Base-by-base conservation (phyloP, 2,888 invertebrate genomes). In the Euzophera pinguis region DNA sequence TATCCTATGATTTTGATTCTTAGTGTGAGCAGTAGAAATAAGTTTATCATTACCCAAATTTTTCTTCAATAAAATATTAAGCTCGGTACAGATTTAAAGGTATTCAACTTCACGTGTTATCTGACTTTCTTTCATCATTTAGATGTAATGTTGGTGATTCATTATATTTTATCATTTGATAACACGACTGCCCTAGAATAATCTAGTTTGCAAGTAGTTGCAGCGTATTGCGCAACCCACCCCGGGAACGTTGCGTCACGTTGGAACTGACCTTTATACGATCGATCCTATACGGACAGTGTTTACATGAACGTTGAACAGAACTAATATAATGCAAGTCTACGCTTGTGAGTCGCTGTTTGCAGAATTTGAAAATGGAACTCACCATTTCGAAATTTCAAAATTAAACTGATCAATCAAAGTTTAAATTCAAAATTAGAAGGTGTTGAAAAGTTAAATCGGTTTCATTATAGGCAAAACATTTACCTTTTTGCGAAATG, bases 241-340 rank as follows among this genome's bases (percentile, higher is more conserved):
- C 79, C 80, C 73, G 73, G 71, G 65, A 67, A 64, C 60, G 71
- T 86, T 87, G 84, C 86, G 86, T 88, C 86, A 88, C 73, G 63
- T 72, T 75, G 78, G 60, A 70, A 78, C 73, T 84, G 88, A 87
- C 89, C 88, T 89, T 84, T 85, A 60, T 61, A 56, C 54, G 73
- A 88, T 89, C 87, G 87, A 87, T 86, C 77, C 70, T 73, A 66
- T 65, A 68, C 62, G 62, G 47, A 58, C 55, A 43, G 51, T 49
- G 37, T 51, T 50, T 32, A 50, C 49, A 37, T 14, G 10, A 38
- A 38, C 27, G 22, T 6, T 37, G 13, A 32, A 32, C 16, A 48
- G 12, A 48, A 39, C 49, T 50, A 29, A 50, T 39, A 43, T 32
- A 45, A 48, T 48, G 12, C 35, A 22, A 12, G 16, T 37, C 35